Percentiles rank a stretch among this genome's conserved stretches.
Evolutionary conservation across 2,888 invertebrate species (phyloP).

Genomic region (Drosophila anomelani): DNA sequence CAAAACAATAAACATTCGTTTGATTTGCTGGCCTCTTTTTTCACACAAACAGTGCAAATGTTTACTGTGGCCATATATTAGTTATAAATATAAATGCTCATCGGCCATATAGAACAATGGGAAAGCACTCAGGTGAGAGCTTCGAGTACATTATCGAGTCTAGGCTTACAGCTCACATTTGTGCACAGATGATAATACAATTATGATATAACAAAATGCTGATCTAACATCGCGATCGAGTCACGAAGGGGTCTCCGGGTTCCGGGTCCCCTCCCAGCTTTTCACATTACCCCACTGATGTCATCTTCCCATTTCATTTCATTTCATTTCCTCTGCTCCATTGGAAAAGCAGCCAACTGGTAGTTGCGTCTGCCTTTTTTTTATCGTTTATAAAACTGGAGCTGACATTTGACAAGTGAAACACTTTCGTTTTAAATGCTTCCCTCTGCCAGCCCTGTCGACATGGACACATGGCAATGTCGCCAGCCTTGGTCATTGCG

Average conservation of each 20-base stretch:
- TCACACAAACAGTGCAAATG: conserved; percentile 27
- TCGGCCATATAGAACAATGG: conserved; percentile 33
- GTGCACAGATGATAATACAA: background rate
- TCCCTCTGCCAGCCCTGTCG: conserved; percentile 10
- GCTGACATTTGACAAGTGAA: conserved; percentile 72
- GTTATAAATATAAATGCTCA: conserved; percentile 49
- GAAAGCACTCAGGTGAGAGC: conserved; percentile 10
- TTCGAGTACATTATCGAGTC: background rate
- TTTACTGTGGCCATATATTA: conserved; percentile 11
- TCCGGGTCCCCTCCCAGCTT: conserved; percentile 4
- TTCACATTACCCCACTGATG: conserved; percentile 23
- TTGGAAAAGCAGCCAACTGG: conserved; percentile 38
- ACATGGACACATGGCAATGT: too few relatives aligned
- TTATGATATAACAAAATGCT: conserved; percentile 24
- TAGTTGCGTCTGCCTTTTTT: conserved; percentile 44
- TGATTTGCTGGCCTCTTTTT: conserved; percentile 51
- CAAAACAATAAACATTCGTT: conserved; percentile 35
- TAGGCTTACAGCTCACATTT: conserved; percentile 1
- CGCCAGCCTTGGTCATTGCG: conserved; percentile 34
- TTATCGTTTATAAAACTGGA: conserved; percentile 36
- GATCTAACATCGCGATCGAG: conserved; percentile 20
- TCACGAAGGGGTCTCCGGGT: conserved; percentile 23
- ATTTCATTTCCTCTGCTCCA: conserved; percentile 25
- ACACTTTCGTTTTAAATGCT: conserved; percentile 63
- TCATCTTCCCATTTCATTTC: conserved; percentile 30